Conservation (phyloP, 2,113 vertebrate species). For the Microcebus lehilahytsara region DNA sequence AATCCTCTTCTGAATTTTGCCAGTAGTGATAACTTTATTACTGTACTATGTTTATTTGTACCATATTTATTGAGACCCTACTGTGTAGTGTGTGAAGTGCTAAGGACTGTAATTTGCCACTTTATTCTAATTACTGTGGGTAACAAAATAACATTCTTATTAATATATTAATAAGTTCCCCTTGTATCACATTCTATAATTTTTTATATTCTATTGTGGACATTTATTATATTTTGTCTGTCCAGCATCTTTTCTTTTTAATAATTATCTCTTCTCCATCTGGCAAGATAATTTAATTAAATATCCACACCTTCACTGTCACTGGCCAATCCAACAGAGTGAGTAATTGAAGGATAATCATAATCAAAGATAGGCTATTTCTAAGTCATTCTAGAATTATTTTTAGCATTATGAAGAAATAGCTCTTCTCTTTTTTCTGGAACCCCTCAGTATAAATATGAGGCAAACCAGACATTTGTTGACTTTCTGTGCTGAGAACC, state of each 20-base stretch:
- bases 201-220: background rate
- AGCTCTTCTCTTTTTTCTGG: background rate
- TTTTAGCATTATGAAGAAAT: background rate
- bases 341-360: background rate
- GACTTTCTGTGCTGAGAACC: background rate
- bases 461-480: background rate
- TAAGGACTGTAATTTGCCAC: background rate
- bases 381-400: background rate
- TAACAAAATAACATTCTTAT: background rate
- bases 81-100: background rate
- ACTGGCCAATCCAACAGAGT: background rate
- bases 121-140: background rate
- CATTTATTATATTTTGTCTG: background rate
- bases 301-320: background rate
- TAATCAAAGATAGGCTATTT: background rate
- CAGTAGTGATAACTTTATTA: conserved; percentile 51
- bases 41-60: background rate
- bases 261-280: background rate
- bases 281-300: background rate
- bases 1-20: conserved; percentile 56
- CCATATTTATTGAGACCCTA: background rate
- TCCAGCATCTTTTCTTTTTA: background rate
- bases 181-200: background rate
- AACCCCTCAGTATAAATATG: background rate
- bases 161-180: background rate